Conservation (phyloP, 2,888 invertebrate genomes). For the Sussaba pulchella region DNA sequence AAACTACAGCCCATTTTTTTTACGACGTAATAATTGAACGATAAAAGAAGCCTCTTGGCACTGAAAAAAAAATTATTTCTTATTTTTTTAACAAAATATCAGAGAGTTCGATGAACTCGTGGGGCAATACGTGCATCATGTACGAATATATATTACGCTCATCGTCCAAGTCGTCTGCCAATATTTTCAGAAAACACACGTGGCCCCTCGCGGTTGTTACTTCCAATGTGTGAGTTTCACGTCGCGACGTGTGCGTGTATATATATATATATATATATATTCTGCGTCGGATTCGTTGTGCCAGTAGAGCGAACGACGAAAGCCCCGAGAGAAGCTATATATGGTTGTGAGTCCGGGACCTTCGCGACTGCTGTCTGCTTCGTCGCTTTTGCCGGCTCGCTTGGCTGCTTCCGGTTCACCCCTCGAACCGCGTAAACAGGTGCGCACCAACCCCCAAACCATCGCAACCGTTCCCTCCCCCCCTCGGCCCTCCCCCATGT, state of each 20-base stretch:
- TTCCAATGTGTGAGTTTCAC: background rate
- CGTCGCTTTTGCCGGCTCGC: slow-evolving; percentile 67
- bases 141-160: background rate
- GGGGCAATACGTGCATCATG: background rate
- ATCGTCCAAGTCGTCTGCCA: background rate
- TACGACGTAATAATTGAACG: too few relatives aligned
- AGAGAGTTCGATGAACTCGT: background rate
- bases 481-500: too few relatives aligned
- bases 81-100: too few relatives aligned
- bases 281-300: background rate
- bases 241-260: too few relatives aligned
- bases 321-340: slow-evolving; percentile 1
- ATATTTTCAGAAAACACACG: slow-evolving; percentile 7
- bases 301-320: slow-evolving; percentile 17
- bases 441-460: slow-evolving; percentile 37
- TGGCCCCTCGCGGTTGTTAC: background rate
- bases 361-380: slow-evolving; percentile 62
- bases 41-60: too few relatives aligned
- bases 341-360: slow-evolving; percentile 32
- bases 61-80: too few relatives aligned
- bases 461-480: too few relatives aligned
- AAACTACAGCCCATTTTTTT: too few relatives aligned
- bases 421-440: slow-evolving; percentile 68
- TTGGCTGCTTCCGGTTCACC: slow-evolving; percentile 62
- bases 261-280: slow-evolving; percentile 9